Evolutionary conservation across 1,140 invertebrate genomes (phyloP).

Genomic region (Drosophila asahinai): DNA sequence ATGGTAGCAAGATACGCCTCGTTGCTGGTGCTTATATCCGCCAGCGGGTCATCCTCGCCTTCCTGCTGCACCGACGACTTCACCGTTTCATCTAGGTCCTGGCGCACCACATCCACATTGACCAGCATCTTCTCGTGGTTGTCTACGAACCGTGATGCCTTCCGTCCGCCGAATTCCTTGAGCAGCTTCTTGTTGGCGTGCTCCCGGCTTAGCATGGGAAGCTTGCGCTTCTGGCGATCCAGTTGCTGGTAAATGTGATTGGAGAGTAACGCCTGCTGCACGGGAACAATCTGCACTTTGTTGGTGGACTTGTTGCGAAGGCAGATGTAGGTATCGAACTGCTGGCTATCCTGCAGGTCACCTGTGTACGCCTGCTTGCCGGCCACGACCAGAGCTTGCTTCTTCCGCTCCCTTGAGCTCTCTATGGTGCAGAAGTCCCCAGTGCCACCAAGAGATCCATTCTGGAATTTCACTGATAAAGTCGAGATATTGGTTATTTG

Average conservation of each 20-base stretch:
- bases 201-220: conserved; percentile 56
- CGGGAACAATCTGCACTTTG: conserved; percentile 66
- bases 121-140: conserved; percentile 74
- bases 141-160: conserved; percentile 64
- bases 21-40: conserved; percentile 56
- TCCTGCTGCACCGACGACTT: conserved; percentile 33
- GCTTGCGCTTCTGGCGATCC: conserved; percentile 26
- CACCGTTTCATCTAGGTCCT: conserved; percentile 74
- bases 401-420: conserved; percentile 20
- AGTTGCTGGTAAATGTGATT: conserved; percentile 68
- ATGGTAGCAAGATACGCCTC: conserved; percentile 64
- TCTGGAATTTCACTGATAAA: conserved; percentile 76
- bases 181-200: conserved; percentile 66
- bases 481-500: not conserved
- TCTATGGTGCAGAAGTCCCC: conserved; percentile 48
- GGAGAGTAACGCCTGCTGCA: conserved; percentile 62
- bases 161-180: conserved; percentile 78
- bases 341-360: conserved; percentile 48
- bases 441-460: conserved; percentile 54
- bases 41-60: conserved; percentile 31
- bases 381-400: conserved; percentile 53
- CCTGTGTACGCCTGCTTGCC: conserved; percentile 54
- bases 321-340: conserved; percentile 70
- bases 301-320: conserved; percentile 69
- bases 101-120: conserved; percentile 70